Evolutionary conservation across 2,113 vertebrate species (phyloP).

Genomic region (Macroglossus sobrinus): DNA sequence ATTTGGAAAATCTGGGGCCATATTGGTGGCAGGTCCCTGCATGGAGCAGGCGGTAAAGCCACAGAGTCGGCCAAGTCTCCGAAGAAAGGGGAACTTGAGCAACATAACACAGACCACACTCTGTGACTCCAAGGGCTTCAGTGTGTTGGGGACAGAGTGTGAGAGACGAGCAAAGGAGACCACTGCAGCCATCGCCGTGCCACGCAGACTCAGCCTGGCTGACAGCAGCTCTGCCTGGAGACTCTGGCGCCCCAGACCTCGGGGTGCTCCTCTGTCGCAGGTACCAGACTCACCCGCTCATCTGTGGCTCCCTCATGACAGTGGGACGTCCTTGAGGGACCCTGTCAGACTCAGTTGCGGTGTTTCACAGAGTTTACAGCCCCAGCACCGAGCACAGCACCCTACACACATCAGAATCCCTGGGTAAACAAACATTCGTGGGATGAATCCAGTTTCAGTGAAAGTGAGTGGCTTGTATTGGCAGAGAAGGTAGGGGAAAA

Average conservation of each 20-base stretch:
- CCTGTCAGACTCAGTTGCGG: not conserved
- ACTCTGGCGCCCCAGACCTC: not conserved
- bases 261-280: not conserved
- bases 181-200: not conserved
- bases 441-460: not conserved
- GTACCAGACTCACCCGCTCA: not conserved
- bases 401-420: not conserved
- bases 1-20: not conserved
- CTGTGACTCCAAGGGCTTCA: not conserved
- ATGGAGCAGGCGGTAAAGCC: not conserved
- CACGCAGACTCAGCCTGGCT: rapidly evolving
- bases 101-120: not conserved
- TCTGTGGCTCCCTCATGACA: not conserved
- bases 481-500: not conserved
- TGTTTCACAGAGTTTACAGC: not conserved
- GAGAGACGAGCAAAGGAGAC: not conserved
- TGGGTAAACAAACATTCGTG: not conserved
- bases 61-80: not conserved
- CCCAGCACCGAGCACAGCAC: not conserved
- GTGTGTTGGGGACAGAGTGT: not conserved
- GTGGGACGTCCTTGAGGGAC: not conserved
- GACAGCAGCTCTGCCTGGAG: not conserved
- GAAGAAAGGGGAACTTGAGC: not conserved
- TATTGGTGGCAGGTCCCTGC: not conserved
- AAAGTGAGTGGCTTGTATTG: not conserved